A percentile compares a stretch with the other conserved stretches of the same genome.
Evolutionary conservation across 2,797 vertebrate genomes (phyloP).

Genomic region (Setipinna tenuifilis): DNA sequence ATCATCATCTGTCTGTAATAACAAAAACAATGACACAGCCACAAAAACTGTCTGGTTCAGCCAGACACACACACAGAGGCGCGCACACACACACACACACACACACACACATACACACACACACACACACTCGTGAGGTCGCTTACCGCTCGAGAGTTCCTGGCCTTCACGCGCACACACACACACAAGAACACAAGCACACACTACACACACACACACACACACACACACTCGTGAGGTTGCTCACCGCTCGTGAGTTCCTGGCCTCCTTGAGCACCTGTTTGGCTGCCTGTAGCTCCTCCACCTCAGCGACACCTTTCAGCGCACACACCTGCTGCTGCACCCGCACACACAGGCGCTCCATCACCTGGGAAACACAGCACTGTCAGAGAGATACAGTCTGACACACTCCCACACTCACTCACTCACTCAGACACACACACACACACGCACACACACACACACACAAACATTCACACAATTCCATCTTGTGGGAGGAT

Average conservation of each 20-base stretch:
- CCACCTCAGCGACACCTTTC: constrained; percentile 80
- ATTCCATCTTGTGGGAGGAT: no score
- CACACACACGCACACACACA: not conserved
- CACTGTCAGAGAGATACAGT: not conserved
- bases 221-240: not conserved
- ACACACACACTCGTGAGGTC: no score
- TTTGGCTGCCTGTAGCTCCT: constrained; percentile 85
- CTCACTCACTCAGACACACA: not conserved
- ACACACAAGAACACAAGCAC: not conserved
- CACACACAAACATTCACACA: no score
- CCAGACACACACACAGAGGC: no score
- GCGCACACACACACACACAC: not conserved
- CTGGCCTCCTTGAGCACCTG: constrained; percentile 90
- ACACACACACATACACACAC: not conserved
- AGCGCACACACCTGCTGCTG: constrained; percentile 89
- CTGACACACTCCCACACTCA: not conserved
- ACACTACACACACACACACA: constrained; percentile 11
- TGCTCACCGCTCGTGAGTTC: constrained; percentile 84
- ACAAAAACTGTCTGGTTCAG: not conserved
- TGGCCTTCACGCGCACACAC: constrained; percentile 73
- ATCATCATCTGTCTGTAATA: not conserved
- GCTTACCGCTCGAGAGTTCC: constrained; percentile 85
- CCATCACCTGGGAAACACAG: constrained; percentile 84
- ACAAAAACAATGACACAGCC: not conserved
- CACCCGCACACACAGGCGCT: constrained; percentile 85